Evolutionary conservation across 2,797 vertebrate genomes (phyloP).

Genomic region (Ispidina picta): DNA sequence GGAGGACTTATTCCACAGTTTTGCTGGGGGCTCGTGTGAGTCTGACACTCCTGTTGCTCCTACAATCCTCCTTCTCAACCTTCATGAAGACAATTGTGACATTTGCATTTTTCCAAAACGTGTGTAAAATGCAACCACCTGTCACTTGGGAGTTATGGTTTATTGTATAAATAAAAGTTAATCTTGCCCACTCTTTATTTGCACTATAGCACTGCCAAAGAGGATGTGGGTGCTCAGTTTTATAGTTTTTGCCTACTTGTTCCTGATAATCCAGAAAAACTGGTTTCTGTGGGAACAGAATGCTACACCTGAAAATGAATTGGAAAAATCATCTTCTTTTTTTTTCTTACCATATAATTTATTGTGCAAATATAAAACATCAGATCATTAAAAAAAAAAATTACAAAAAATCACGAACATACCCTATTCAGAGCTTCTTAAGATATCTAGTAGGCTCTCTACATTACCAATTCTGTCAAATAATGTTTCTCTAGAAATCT

Average conservation of each 20-base stretch:
- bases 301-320: neutral
- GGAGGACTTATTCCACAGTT: neutral
- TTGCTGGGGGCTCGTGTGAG: too few species aligned
- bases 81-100: too few species aligned
- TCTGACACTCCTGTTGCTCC: too few species aligned
- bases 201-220: conserved; percentile 22
- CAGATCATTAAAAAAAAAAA: neutral
- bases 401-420: neutral
- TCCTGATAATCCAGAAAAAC: conserved; percentile 54
- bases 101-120: too few species aligned
- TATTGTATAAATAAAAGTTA: neutral
- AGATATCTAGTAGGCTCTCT: neutral
- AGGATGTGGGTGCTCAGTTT: conserved; percentile 7
- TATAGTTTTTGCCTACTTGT: neutral
- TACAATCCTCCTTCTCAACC: too few species aligned
- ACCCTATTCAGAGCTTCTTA: neutral
- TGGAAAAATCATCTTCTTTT: neutral
- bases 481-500: neutral
- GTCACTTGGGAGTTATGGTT: neutral
- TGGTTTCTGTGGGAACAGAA: conserved; percentile 12
- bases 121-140: neutral
- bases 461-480: neutral
- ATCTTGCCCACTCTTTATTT: conserved; percentile 17
- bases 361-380: neutral
- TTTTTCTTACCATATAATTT: neutral